A percentile compares a stretch with the other conserved stretches of the same genome.
These are phyloP conservation scores for Colletes gigas DNA, from an alignment of 1,140 invertebrate species.

Conservation along the genomic window DNA sequence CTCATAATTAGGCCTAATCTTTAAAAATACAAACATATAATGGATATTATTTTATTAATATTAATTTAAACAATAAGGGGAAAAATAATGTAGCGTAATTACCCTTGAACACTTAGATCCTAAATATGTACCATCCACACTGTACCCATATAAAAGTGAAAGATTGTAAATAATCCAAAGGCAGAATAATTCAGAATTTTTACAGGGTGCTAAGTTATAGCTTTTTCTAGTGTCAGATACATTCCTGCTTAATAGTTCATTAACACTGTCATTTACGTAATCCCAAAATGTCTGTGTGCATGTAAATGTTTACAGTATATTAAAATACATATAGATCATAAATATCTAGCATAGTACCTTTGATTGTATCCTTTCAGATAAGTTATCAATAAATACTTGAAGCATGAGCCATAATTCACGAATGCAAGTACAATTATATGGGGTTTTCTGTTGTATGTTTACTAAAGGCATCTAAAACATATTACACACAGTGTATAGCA, in stretches of 20 bases:
- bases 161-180: slow-evolving; percentile 77
- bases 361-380: slow-evolving; percentile 56
- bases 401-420: slow-evolving; percentile 80
- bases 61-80: slow-evolving; percentile 19
- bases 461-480: slow-evolving; percentile 68
- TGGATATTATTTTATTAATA: background rate
- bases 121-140: slow-evolving; percentile 66
- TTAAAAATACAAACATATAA: slow-evolving; percentile 18
- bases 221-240: slow-evolving; percentile 22
- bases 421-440: slow-evolving; percentile 78
- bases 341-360: slow-evolving; percentile 62
- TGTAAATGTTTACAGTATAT: slow-evolving; percentile 14
- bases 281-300: slow-evolving; percentile 76
- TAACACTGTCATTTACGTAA: slow-evolving; percentile 71
- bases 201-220: slow-evolving; percentile 58
- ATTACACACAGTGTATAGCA: slow-evolving; percentile 7
- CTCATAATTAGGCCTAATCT: slow-evolving; percentile 70
- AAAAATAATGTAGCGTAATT: slow-evolving; percentile 30
- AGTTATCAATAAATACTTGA: slow-evolving; percentile 72
- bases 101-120: slow-evolving; percentile 62
- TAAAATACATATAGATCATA: background rate
- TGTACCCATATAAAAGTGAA: slow-evolving; percentile 74
- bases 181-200: slow-evolving; percentile 75
- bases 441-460: slow-evolving; percentile 73
- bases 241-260: slow-evolving; percentile 60